A percentile compares a stretch with the other conserved stretches of the same genome.
These are phyloP conservation scores for Brachionus plicatilis DNA, from an alignment of 1,140 invertebrate species.

Conservation along the genomic window DNA sequence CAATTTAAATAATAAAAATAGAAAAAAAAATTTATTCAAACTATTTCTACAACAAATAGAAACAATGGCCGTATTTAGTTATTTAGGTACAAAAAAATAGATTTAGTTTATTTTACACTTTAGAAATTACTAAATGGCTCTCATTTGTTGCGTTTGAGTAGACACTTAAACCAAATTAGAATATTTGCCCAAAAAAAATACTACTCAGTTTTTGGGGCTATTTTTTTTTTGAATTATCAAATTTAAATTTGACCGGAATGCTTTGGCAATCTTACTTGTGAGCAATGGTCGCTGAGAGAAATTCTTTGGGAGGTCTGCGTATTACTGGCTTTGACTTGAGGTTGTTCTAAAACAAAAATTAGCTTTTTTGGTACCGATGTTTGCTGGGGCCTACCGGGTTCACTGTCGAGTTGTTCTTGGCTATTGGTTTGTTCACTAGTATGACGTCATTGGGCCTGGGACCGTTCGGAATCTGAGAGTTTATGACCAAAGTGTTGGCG, in stretches of 20 bases:
- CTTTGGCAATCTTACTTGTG: not conserved
- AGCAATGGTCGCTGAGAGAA: not conserved
- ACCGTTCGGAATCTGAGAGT: not conserved
- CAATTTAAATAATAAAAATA: not conserved
- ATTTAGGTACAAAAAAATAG: too few relatives aligned
- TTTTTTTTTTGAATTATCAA: too few relatives aligned
- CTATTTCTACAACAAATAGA: too few relatives aligned
- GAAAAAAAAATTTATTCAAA: too few relatives aligned
- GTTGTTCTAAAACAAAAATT: not conserved
- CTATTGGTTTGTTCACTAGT: not conserved
- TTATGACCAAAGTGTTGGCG: not conserved
- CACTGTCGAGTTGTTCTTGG: conserved; percentile 7
- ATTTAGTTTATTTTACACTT: not conserved
- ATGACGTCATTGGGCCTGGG: not conserved
- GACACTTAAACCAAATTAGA: too few relatives aligned
- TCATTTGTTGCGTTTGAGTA: too few relatives aligned
- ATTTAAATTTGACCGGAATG: too few relatives aligned
- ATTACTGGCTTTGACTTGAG: not conserved
- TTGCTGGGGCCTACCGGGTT: not conserved
- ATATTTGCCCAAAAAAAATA: too few relatives aligned
- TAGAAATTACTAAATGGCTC: too few relatives aligned
- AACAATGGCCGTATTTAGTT: too few relatives aligned
- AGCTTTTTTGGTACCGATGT: not conserved
- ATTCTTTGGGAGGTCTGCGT: not conserved
- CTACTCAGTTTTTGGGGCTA: too few relatives aligned